These are phyloP conservation scores for Phragmatobia fuliginosa DNA, from an alignment of 2,888 invertebrate species.

Conservation along the genomic window DNA sequence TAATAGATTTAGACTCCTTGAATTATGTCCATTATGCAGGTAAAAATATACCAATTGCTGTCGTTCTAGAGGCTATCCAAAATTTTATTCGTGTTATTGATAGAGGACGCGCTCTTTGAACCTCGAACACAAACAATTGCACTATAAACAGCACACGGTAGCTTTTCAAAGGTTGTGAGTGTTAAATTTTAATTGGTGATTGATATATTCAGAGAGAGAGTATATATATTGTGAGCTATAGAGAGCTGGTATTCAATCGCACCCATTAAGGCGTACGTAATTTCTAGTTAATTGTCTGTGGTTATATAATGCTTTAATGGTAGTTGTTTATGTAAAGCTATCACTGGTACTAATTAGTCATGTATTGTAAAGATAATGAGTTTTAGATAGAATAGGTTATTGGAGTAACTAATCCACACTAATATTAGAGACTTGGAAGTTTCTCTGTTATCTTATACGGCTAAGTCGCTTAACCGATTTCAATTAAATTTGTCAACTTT, in stretches of 20 bases:
- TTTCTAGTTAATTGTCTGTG: background rate
- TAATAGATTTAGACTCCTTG: background rate
- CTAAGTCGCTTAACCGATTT: too few species aligned
- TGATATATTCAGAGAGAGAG: background rate
- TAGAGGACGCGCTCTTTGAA: background rate
- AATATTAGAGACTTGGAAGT: too few species aligned
- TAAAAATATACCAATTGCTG: background rate
- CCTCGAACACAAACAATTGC: background rate
- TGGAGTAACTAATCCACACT: background rate
- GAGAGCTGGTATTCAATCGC: background rate
- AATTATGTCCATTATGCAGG: too few species aligned
- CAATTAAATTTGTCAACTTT: too few species aligned
- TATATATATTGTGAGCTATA: background rate
- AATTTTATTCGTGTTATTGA: background rate
- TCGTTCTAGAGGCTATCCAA: background rate
- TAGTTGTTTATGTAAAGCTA: background rate
- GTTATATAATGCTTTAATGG: background rate
- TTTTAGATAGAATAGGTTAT: background rate
- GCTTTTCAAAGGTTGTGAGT: background rate
- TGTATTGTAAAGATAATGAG: background rate
- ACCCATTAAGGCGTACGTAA: slow-evolving; percentile 1
- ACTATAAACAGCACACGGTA: background rate
- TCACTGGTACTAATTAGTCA: background rate
- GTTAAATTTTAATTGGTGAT: background rate
- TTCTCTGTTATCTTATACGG: too few species aligned